phyloP scores from a whole-genome alignment of 2,113 vertebrate genomes.

The Saiga tatarica region DNA sequence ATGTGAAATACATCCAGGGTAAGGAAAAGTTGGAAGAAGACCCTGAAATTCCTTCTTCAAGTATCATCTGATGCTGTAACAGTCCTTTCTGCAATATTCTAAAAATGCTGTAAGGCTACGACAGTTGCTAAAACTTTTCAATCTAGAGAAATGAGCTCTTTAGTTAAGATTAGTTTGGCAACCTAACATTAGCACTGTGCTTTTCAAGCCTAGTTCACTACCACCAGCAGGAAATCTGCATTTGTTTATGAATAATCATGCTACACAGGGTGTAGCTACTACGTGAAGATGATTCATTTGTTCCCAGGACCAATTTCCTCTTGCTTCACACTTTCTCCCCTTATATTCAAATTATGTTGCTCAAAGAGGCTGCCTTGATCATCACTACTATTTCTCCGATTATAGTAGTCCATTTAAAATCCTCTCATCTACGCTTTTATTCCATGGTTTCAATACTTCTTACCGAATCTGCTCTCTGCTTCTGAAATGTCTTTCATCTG shows the following conservation, averaged over 20 bases:
- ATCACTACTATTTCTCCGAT: neutral
- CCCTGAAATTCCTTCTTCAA: neutral
- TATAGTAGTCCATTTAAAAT: conserved; percentile 8
- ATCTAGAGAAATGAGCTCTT: conserved; percentile 15
- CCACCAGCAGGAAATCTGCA: conserved; percentile 41
- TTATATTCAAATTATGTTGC: conserved; percentile 31
- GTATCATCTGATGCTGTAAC: neutral
- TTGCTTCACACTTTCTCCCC: conserved; percentile 59
- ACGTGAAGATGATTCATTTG: conserved; percentile 69
- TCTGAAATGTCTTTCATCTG: neutral
- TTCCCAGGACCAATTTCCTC: conserved; percentile 62
- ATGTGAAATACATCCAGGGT: neutral
- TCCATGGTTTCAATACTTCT: neutral
- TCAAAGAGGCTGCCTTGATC: conserved; percentile 17
- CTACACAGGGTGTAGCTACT: conserved; percentile 52
- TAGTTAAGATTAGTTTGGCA: conserved; percentile 39
- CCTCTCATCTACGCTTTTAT: conserved; percentile 3
- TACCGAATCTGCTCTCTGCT: conserved; percentile 4
- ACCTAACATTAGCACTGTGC: conserved; percentile 39
- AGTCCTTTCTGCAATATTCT: neutral
- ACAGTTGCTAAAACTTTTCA: conserved; percentile 10
- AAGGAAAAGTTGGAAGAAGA: conserved; percentile 24
- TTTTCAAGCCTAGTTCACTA: conserved; percentile 56
- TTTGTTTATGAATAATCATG: conserved; percentile 67
- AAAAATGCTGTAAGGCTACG: neutral